Evolutionary conservation across 2,888 invertebrate genomes (phyloP).

Genomic region (Lochmaea capreae): DNA sequence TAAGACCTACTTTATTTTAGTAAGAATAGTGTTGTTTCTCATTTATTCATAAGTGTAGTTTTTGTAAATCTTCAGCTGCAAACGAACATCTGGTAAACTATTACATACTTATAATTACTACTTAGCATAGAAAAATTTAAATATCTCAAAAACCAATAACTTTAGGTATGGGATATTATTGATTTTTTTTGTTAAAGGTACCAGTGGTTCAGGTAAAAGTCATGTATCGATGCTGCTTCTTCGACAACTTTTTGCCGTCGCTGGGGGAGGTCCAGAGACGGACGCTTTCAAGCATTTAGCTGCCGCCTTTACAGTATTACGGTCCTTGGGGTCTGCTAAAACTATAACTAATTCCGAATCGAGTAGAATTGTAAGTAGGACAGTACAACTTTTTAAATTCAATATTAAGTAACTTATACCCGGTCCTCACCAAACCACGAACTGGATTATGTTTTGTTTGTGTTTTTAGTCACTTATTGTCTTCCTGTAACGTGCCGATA

Average conservation of each 20-base stretch:
- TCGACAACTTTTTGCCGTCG: conserved; percentile 91
- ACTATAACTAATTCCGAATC: conserved; percentile 92
- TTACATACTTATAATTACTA: no score
- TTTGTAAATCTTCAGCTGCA: no score
- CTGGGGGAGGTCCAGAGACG: conserved; percentile 94
- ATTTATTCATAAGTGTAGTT: no score
- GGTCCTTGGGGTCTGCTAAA: conserved; percentile 91
- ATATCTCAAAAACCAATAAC: no score
- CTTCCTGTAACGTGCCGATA: no score
- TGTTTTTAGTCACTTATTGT: no score
- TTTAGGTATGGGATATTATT: neutral
- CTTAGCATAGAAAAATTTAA: no score
- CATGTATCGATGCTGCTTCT: conserved; percentile 91
- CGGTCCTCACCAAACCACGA: neutral
- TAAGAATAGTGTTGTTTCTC: no score
- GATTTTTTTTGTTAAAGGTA: conserved; percentile 67
- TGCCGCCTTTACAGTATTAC: conserved; percentile 93
- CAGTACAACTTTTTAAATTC: neutral
- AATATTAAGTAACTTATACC: no score
- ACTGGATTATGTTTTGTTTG: no score
- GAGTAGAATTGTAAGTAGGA: conserved; percentile 83
- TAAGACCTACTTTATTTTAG: no score
- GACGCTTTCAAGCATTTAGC: conserved; percentile 96
- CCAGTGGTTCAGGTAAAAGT: conserved; percentile 94
- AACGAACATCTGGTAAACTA: no score